Evolutionary conservation across 1,140 invertebrate genomes (phyloP).

Genomic region (Bicyclus anynana): DNA sequence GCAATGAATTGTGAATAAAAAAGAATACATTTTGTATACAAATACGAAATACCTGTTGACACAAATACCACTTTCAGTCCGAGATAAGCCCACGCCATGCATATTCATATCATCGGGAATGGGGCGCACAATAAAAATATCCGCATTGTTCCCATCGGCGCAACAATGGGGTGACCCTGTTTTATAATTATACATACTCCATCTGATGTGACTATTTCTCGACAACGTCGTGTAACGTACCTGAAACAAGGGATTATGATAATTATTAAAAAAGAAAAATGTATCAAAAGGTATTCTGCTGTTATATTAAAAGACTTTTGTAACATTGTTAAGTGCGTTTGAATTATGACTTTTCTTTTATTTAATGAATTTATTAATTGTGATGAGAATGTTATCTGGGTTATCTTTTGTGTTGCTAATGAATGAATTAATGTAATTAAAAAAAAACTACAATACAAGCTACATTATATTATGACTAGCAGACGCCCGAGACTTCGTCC

Average conservation of each 20-base stretch:
- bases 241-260: neutral
- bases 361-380: too few species aligned
- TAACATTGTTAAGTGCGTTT: too few species aligned
- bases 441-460: too few species aligned
- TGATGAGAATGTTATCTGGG: too few species aligned
- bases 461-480: too few species aligned
- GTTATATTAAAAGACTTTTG: too few species aligned
- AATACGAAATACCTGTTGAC: neutral
- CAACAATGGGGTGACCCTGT: neutral
- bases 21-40: neutral
- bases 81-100: neutral
- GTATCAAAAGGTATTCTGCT: too few species aligned
- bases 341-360: too few species aligned
- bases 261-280: neutral
- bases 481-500: too few species aligned
- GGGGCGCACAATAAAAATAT: neutral
- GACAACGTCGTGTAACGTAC: conserved; percentile 1
- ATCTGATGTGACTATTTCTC: conserved; percentile 1
- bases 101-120: neutral
- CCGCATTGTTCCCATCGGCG: neutral
- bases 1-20: neutral
- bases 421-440: too few species aligned
- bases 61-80: conserved; percentile 1
- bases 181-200: conserved; percentile 3
- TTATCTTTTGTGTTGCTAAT: too few species aligned